A percentile compares a stretch with the other conserved stretches of the same genome.
Conservation (phyloP, 2,888 invertebrate species). For the Xanthostigma xanthostigma region DNA sequence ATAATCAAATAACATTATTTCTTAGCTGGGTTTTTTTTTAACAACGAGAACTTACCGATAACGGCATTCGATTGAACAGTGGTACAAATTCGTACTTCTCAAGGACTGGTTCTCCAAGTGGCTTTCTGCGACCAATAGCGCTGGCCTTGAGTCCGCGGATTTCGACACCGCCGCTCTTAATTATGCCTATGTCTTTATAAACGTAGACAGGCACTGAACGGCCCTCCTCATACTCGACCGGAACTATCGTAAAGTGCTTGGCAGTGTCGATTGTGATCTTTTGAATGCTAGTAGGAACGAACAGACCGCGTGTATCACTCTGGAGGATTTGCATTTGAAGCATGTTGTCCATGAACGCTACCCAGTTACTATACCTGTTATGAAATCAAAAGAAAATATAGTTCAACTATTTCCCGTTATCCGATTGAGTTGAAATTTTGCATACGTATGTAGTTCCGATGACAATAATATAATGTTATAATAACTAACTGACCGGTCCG, state of each 20-base stretch:
- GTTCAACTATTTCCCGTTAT: too few species aligned
- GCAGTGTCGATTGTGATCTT: constrained; percentile 35
- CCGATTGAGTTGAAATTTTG: too few species aligned
- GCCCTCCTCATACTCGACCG: constrained; percentile 14
- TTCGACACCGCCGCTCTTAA: constrained; percentile 60
- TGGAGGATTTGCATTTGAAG: constrained; percentile 61
- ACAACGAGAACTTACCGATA: constrained; percentile 9
- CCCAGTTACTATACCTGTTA: constrained; percentile 46
- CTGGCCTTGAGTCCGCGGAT: constrained; percentile 62
- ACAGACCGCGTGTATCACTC: constrained; percentile 49
- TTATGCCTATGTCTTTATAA: constrained; percentile 25
- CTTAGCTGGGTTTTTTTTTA: too few species aligned
- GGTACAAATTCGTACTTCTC: constrained; percentile 63
- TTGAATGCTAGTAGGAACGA: constrained; percentile 49
- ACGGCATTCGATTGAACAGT: constrained; percentile 25
- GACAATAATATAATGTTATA: too few species aligned
- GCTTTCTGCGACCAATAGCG: constrained; percentile 51
- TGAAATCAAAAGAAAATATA: too few species aligned
- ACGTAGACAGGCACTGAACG: constrained; percentile 23
- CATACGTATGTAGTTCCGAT: too few species aligned
- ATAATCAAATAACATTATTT: too few species aligned
- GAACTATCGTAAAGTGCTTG: constrained; percentile 16
- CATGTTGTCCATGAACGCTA: constrained; percentile 78
- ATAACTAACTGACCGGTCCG: too few species aligned
- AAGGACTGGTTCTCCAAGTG: constrained; percentile 57